Conservation (phyloP, 2,888 invertebrate genomes). For the Agonum fuliginosum region DNA sequence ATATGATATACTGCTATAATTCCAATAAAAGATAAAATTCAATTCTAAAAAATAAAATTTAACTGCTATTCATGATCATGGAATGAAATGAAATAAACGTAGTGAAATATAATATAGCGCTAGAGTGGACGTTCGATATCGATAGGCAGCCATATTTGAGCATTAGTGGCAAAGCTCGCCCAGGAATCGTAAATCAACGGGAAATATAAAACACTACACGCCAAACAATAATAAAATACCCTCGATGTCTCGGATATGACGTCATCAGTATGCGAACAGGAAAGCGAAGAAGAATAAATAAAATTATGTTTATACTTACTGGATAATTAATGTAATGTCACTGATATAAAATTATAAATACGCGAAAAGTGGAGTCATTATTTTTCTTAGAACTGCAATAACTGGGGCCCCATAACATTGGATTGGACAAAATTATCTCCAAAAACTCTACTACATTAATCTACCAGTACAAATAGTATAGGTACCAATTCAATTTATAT, state of each 20-base stretch:
- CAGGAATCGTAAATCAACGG: conserved; percentile 23
- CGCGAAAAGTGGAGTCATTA: no score
- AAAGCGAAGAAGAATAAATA: background rate
- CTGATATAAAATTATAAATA: no score
- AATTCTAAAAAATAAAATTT: background rate
- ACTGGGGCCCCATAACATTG: no score
- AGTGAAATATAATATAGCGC: background rate
- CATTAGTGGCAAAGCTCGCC: conserved; percentile 4
- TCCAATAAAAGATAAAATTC: background rate
- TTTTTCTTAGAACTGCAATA: no score
- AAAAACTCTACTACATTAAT: no score
- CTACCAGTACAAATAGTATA: no score
- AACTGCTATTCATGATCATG: background rate
- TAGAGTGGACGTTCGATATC: background rate
- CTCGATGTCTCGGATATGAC: conserved; percentile 13
- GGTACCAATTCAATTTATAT: no score
- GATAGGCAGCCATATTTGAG: conserved; percentile 22
- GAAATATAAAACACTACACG: conserved; percentile 31
- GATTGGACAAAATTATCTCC: no score
- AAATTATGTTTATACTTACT: no score
- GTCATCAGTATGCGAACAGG: conserved; percentile 12
- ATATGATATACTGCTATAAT: background rate
- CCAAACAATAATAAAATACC: conserved; percentile 25
- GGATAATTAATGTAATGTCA: no score
- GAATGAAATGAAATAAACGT: background rate